Evolutionary conservation across 2,797 vertebrate species (phyloP).

Genomic region (Vireo griseus): DNA sequence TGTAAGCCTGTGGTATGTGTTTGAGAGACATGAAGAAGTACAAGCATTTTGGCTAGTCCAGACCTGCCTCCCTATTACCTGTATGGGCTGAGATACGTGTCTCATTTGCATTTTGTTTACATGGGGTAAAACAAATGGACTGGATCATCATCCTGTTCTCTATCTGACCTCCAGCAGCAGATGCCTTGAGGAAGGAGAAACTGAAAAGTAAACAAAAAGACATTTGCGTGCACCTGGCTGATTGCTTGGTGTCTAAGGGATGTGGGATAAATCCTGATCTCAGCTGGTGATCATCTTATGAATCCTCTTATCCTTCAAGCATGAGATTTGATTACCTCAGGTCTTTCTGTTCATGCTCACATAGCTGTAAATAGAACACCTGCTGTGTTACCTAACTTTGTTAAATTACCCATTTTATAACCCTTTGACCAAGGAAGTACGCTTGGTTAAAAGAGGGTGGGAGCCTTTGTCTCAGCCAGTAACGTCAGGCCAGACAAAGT

Average conservation of each 20-base stretch:
- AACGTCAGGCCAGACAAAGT: neutral
- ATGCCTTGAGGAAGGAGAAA: neutral
- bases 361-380: slow-evolving; percentile 52
- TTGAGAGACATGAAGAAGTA: neutral
- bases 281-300: neutral
- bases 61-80: neutral
- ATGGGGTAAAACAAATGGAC: neutral
- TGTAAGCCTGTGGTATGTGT: neutral
- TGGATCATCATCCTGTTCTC: neutral
- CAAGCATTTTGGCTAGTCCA: neutral
- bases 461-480: neutral
- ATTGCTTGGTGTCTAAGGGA: neutral
- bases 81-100: neutral
- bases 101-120: neutral
- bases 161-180: neutral
- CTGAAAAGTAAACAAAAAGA: neutral
- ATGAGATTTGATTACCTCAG: slow-evolving; percentile 57
- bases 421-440: neutral
- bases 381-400: slow-evolving; percentile 34
- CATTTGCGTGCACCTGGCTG: neutral
- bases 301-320: slow-evolving; percentile 41
- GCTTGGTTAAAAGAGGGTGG: neutral
- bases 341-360: slow-evolving; percentile 49
- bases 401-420: slow-evolving; percentile 47
- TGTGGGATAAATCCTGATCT: neutral